phyloP scores from a whole-genome alignment of 2,113 vertebrate genomes.

The Bufo bufo region DNA sequence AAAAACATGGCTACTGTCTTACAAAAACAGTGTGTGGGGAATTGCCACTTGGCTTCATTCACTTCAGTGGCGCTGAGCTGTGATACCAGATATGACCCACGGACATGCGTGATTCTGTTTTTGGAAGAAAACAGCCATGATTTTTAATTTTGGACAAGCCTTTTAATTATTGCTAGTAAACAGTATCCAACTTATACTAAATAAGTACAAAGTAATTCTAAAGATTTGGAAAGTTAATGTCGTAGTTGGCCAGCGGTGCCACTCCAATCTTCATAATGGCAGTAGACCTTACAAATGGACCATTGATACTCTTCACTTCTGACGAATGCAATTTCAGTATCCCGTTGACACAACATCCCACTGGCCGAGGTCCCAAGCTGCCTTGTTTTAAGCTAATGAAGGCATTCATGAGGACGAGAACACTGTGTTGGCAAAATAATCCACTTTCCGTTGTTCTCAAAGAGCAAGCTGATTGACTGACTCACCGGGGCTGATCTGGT shows the following conservation, averaged over 20 bases:
- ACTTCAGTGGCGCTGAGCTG: no score
- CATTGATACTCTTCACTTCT: neutral
- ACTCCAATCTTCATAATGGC: no score
- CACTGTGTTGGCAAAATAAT: constrained; percentile 47
- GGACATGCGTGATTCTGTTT: no score
- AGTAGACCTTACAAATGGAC: neutral
- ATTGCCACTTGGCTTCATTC: no score
- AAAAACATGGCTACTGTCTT: no score
- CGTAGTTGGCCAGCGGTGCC: no score
- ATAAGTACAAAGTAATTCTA: no score
- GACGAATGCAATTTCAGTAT: neutral
- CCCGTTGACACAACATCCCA: neutral
- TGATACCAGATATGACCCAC: no score
- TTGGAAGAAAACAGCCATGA: no score
- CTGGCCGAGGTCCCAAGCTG: constrained; percentile 2
- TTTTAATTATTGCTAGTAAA: neutral
- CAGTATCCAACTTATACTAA: neutral
- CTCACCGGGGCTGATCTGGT: constrained; percentile 35
- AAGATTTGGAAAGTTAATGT: no score
- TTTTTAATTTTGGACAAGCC: neutral
- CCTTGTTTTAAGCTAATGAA: constrained; percentile 34
- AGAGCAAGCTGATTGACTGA: constrained; percentile 48
- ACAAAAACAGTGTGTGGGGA: no score
- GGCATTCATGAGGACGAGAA: constrained; percentile 11
- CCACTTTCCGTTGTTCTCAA: constrained; percentile 27